phyloP scores from a whole-genome alignment of 2,797 vertebrate genomes.

The Momotus momota region DNA sequence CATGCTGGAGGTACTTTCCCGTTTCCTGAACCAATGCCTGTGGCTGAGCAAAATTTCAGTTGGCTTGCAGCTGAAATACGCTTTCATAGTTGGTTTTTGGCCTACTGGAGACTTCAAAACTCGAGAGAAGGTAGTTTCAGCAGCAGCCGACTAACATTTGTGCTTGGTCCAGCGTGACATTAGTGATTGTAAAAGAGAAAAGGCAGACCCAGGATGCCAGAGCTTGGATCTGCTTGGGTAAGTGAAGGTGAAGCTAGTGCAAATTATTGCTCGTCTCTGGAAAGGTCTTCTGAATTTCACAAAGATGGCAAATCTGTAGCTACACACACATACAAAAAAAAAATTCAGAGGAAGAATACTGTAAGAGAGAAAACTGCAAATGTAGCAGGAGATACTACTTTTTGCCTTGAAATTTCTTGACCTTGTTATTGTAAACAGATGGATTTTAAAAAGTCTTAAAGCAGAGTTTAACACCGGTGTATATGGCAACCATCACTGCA shows the following conservation, averaged over 20 bases:
- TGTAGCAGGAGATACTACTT: not conserved
- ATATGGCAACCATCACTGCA: not conserved
- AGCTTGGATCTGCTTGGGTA: not conserved
- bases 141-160: not conserved
- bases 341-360: not conserved
- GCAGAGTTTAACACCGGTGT: not conserved
- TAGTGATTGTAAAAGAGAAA: not conserved
- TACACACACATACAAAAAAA: not conserved
- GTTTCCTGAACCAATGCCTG: not conserved
- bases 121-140: not conserved
- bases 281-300: not conserved
- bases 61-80: not conserved
- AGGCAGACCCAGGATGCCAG: not conserved
- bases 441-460: not conserved
- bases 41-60: not conserved
- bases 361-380: not conserved
- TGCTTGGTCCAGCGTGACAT: not conserved
- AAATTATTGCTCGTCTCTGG: not conserved
- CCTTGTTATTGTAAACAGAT: not conserved
- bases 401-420: not conserved
- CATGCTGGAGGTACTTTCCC: not conserved
- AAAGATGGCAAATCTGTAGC: not conserved
- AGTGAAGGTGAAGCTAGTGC: not conserved
- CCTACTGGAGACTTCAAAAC: not conserved
- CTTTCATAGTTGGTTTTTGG: not conserved